These are phyloP conservation scores for Protodeltote pygarga DNA, from an alignment of 2,888 invertebrate species.

Conservation along the genomic window DNA sequence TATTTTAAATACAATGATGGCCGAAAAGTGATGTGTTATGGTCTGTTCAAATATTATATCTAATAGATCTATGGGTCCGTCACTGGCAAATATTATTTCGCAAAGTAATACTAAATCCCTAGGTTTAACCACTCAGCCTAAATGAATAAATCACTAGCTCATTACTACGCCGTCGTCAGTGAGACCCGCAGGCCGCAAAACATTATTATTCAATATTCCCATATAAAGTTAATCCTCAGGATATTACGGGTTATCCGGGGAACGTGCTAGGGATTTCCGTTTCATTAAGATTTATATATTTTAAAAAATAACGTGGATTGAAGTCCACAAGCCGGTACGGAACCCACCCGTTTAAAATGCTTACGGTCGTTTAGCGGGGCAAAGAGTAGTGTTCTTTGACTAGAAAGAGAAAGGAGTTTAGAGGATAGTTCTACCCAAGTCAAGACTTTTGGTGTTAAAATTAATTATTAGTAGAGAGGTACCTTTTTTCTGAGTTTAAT, in stretches of 20 bases:
- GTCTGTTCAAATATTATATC: too few relatives aligned
- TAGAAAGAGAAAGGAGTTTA: neutral
- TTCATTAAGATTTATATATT: constrained; percentile 53
- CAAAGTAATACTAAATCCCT: too few relatives aligned
- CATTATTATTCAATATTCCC: constrained; percentile 26
- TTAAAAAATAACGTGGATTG: constrained; percentile 60
- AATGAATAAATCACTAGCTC: neutral
- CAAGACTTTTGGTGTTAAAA: neutral
- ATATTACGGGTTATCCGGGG: constrained; percentile 39
- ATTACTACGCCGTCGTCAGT: neutral
- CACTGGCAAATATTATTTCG: too few relatives aligned
- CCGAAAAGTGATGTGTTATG: too few relatives aligned
- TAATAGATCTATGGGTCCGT: too few relatives aligned
- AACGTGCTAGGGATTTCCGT: constrained; percentile 45
- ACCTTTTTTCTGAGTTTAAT: too few relatives aligned
- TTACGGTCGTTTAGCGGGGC: constrained; percentile 35
- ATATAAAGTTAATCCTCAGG: constrained; percentile 45
- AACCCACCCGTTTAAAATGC: constrained; percentile 45
- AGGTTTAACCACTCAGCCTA: neutral
- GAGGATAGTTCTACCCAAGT: neutral
- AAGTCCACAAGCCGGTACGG: constrained; percentile 51
- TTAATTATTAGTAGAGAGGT: too few relatives aligned
- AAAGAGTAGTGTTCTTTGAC: constrained; percentile 28
- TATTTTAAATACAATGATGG: too few relatives aligned
- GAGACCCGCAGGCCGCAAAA: neutral